Conservation (phyloP, 2,888 invertebrate genomes). For the Cephalotes varians region DNA sequence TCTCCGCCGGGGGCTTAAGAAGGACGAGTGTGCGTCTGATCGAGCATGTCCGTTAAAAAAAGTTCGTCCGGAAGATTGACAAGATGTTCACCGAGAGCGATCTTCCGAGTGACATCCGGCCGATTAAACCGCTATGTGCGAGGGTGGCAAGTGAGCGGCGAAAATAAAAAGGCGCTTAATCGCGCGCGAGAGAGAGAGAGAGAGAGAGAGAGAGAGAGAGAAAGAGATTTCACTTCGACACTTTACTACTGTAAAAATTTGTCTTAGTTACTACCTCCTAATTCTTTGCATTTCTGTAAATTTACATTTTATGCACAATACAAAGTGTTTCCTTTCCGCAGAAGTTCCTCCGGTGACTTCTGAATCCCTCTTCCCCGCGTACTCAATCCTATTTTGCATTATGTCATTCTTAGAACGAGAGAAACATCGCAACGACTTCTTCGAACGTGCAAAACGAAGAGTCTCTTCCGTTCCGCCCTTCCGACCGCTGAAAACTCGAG, state of each 20-base stretch:
- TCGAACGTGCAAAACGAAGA: slow-evolving; percentile 12
- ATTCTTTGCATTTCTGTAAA: neutral
- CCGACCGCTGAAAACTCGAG: slow-evolving; percentile 8
- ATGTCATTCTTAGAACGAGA: neutral
- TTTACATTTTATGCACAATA: neutral
- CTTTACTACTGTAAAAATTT: neutral
- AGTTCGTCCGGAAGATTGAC: slow-evolving; percentile 1
- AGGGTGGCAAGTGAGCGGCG: neutral
- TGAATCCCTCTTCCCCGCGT: neutral
- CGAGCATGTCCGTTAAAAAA: slow-evolving; percentile 42
- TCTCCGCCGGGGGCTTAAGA: neutral
- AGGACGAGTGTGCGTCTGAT: slow-evolving; percentile 12
- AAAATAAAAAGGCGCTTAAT: neutral
- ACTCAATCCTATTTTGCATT: neutral
- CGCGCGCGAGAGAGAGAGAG: no score
- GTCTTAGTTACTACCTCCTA: neutral
- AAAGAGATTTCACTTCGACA: neutral
- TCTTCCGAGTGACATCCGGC: slow-evolving; percentile 57
- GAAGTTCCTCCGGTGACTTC: neutral
- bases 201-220: neutral
- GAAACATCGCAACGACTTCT: slow-evolving; percentile 8
- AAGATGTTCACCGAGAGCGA: slow-evolving; percentile 16
- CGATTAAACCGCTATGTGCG: slow-evolving; percentile 59
- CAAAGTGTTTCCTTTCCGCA: neutral
- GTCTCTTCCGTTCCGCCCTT: neutral